Conservation (phyloP, 2,113 vertebrate genomes). For the Stigmatopora nigra region DNA sequence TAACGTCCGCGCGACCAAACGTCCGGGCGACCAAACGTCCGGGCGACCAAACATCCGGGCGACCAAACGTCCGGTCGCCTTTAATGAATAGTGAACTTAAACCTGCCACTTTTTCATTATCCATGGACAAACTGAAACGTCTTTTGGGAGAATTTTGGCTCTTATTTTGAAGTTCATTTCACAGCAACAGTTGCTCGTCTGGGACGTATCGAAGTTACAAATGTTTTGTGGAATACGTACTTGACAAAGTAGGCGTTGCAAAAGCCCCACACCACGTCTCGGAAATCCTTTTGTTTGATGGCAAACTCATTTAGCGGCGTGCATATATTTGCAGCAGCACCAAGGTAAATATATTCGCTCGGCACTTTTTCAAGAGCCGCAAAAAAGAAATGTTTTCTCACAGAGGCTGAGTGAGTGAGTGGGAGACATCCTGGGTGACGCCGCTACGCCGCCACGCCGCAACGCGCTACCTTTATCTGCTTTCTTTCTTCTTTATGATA, state of each 20-base stretch:
- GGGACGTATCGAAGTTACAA: slow-evolving; percentile 29
- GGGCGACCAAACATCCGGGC: no score
- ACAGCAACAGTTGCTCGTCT: slow-evolving; percentile 11
- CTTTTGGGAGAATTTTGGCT: slow-evolving; percentile 32
- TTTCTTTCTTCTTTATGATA: slow-evolving; percentile 42
- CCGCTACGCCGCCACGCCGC: no score
- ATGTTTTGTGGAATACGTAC: slow-evolving; percentile 39
- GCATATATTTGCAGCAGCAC: slow-evolving; percentile 32
- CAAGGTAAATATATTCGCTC: slow-evolving; percentile 36
- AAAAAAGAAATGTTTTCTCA: slow-evolving; percentile 8
- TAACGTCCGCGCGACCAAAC: no score
- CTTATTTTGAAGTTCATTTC: slow-evolving; percentile 51
- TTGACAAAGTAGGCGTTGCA: slow-evolving; percentile 21
- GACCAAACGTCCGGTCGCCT: no score
- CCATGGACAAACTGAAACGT: no score
- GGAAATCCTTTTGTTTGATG: slow-evolving; percentile 45
- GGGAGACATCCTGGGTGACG: slow-evolving; percentile 35
- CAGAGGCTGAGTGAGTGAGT: slow-evolving; percentile 44
- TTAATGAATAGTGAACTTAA: no score
- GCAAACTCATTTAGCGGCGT: slow-evolving; percentile 32
- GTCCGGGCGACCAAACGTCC: no score
- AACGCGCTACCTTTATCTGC: slow-evolving; percentile 32
- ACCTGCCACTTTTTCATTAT: no score
- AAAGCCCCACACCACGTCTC: slow-evolving; percentile 27
- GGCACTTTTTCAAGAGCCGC: slow-evolving; percentile 34